phyloP scores from a whole-genome alignment of 2,797 vertebrate species.

The Octomys mimax region DNA sequence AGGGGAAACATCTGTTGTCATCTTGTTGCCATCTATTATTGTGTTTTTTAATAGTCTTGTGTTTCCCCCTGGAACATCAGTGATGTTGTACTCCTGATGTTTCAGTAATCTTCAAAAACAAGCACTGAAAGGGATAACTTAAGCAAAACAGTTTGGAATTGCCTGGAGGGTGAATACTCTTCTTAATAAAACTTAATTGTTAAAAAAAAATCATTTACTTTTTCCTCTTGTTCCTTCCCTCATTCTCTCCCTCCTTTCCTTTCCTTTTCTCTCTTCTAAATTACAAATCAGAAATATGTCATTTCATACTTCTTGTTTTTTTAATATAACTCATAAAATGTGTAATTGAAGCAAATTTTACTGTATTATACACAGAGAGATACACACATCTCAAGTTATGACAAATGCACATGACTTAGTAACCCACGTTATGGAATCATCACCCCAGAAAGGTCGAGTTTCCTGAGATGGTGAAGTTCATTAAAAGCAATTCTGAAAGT shows the following conservation, averaged over 20 bases:
- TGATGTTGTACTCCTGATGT: constrained; percentile 79
- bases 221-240: constrained; percentile 73
- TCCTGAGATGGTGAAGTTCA: constrained; percentile 29
- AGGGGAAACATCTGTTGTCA: constrained; percentile 89
- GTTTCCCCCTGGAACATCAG: constrained; percentile 78
- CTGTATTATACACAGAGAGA: neutral
- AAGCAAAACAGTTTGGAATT: constrained; percentile 83
- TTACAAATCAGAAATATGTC: constrained; percentile 38
- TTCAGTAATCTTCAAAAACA: constrained; percentile 82
- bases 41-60: constrained; percentile 54
- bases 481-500: neutral
- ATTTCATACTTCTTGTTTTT: constrained; percentile 50
- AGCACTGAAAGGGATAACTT: constrained; percentile 77
- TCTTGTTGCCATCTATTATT: constrained; percentile 80
- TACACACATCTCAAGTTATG: neutral
- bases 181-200: constrained; percentile 68
- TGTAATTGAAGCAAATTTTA: constrained; percentile 40
- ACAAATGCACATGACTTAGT: neutral
- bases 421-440: neutral
- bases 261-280: neutral
- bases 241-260: constrained; percentile 43
- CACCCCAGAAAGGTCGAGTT: neutral
- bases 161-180: constrained; percentile 78
- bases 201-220: constrained; percentile 77
- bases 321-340: neutral